Evolutionary conservation across 2,113 vertebrate genomes (phyloP), one percentile per base, ranked within the genome.

Genomic region (Tetrax tetrax): DNA sequence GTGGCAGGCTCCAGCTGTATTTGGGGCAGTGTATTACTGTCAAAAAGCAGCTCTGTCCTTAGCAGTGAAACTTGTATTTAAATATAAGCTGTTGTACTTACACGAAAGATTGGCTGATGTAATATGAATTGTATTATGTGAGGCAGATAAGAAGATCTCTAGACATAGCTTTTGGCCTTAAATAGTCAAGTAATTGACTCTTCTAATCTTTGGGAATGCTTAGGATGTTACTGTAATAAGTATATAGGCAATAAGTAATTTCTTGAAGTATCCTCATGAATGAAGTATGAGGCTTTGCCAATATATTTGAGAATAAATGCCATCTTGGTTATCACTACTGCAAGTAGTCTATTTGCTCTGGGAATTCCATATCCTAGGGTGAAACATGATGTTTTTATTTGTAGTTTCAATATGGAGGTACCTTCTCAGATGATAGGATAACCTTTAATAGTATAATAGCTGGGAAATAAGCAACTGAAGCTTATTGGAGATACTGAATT

Each of bases 401-500:
- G 79, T 56, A 37, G 16, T 61, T 92, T 77, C 57, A 90, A 79
- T 66, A 77, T 71, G 65, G 91, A 95, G 90, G 16, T 61, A 64
- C 63, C 64, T 92, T 60, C 24, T 76, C 43, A 74, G 54, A 51
- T 88, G 61, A 76, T 22, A 64, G n/a, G n/a, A 79, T 61, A 86
- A 74, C 47, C 18, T 88, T 93, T 83, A 88, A 82, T 60, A 85
- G 12, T 69, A 59, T 66, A 90, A 76, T 63, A 76, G 13, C 24
- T 86, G 23, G 45, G 35, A 93, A 93, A 53, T 84, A 77, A 74
- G 41, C 50, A 87, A 71, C 22, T 22, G 29, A 75, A 89, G 15
- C 51, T 81, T 90, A 51, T 24, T 48, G 23, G 22, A 81, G 56
- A 64, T 54, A 96, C 95, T 76, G 75, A 90, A 92, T 96, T 90